Base-by-base conservation (phyloP, 2,888 invertebrate genomes). In the Mesoligia furuncula region DNA sequence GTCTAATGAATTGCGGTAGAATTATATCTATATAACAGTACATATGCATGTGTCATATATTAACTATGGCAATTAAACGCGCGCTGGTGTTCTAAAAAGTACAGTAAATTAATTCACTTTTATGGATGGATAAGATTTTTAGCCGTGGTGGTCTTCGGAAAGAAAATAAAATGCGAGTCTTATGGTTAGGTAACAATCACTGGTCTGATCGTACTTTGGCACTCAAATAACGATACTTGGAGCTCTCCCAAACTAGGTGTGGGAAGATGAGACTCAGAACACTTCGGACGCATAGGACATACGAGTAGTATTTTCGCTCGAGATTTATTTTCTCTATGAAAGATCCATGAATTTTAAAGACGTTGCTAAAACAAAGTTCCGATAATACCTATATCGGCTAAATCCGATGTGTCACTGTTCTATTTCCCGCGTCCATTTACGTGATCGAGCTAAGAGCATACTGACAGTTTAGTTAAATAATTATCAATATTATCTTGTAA, bases 71-170 rank as follows among this genome's bases (percentile, higher is more conserved):
- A 89, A 87, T 91, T 92, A 91, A 91, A 87, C 86, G 80, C 79
- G 77, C 77, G 82, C 83, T 80, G 83, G 87, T 83, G 79, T 86
- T 80, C 76, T 86, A 85, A 86, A 89, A 77, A 86, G 73, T 78
- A 92, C 90, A 93, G 92, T 95, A 93, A 93, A 94, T 87, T 87
- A 92, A 93, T 94, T 92, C 88, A 93, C 90, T 90, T 93, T 93
- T 92, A 91, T 91, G 77, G 78, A 77, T 81, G 86, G 90, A 92
- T 93, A 92, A 90, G 85, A 81, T 83, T 82, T 90, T 89, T 88
- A 83, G 80, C 85, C 87, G 89, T 84, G 90, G 90, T 90, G 91
- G 90, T 91, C 91, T 87, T 89, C 87, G 74, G 76, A 39, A 90
- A 92, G 91, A 91, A 83, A 91, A 90, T 81, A 85, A 87, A 81